Evolutionary conservation across 2,113 vertebrate genomes (phyloP).

Genomic region (Lates calcarifer): DNA sequence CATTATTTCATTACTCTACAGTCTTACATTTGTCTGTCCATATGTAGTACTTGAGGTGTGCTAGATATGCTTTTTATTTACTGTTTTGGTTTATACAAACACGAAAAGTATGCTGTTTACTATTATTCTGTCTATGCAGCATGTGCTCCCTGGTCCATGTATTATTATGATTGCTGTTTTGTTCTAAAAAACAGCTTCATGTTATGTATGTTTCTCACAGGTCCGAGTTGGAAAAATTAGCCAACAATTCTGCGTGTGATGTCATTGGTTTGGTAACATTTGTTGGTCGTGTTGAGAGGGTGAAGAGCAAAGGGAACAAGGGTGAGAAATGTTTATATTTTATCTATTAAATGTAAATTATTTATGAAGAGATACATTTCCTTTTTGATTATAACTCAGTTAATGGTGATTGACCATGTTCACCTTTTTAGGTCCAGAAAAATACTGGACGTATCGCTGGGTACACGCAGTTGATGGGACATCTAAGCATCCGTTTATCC

Average conservation of each 20-base stretch:
- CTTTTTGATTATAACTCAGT: not conserved
- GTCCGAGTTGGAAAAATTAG: conserved; percentile 85
- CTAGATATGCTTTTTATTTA: not conserved
- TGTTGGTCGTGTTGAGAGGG: conserved; percentile 90
- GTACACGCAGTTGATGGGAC: conserved; percentile 91
- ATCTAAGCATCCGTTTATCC: conserved; percentile 88
- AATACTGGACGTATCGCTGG: conserved; percentile 94
- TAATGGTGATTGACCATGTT: not conserved
- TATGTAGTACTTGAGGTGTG: not conserved
- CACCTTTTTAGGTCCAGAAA: conserved; percentile 84
- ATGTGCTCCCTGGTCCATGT: not conserved
- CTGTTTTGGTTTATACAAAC: not conserved
- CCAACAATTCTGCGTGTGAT: conserved; percentile 87
- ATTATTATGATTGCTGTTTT: not conserved
- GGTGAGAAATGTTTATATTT: conserved; percentile 59
- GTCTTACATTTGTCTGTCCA: not conserved
- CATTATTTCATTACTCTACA: not conserved
- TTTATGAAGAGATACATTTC: not conserved
- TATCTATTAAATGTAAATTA: not conserved
- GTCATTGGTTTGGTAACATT: conserved; percentile 92
- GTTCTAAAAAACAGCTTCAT: not conserved
- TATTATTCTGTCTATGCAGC: not conserved
- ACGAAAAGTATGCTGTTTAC: not conserved
- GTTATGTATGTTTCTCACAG: conserved; percentile 74
- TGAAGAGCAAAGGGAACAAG: conserved; percentile 86